Evolutionary conservation across 2,113 vertebrate genomes (phyloP).

Genomic region (Forbesichthys papilliferus): DNA sequence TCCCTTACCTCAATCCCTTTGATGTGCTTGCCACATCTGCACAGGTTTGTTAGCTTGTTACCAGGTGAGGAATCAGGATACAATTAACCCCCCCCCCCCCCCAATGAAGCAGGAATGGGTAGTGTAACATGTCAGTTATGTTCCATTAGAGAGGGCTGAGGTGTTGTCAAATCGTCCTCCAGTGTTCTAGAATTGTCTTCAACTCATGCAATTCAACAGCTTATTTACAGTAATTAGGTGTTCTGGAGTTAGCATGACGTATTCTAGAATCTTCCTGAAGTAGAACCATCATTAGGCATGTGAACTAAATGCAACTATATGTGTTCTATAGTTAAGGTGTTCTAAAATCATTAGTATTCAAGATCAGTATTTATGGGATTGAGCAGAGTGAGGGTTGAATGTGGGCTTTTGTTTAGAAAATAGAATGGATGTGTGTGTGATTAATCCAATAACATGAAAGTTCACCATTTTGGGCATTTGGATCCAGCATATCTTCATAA

Average conservation of each 20-base stretch:
- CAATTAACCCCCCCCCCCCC: conserved; percentile 52
- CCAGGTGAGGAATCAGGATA: conserved; percentile 70
- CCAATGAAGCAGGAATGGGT: conserved; percentile 51
- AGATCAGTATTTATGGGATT: too few species aligned
- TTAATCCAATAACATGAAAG: conserved; percentile 51
- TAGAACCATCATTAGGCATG: too few species aligned
- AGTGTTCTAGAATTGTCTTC: background rate
- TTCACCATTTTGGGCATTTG: conserved; percentile 40
- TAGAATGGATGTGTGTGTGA: conserved; percentile 9
- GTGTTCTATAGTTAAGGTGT: too few species aligned
- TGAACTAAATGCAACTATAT: too few species aligned
- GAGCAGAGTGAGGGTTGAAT: background rate
- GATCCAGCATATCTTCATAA: conserved; percentile 26
- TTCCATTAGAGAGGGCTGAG: conserved; percentile 4
- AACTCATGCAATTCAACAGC: too few species aligned
- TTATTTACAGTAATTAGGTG: too few species aligned
- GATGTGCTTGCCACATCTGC: conserved; percentile 77
- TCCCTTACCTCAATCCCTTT: conserved; percentile 65
- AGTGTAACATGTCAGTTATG: conserved; percentile 25
- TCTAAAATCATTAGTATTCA: too few species aligned
- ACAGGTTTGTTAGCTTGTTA: conserved; percentile 77
- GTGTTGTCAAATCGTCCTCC: background rate
- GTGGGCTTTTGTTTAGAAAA: background rate
- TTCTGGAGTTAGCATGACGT: conserved; percentile 6
- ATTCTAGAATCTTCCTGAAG: conserved; percentile 26